Conservation (phyloP, 1,140 invertebrate species). For the Pantala flavescens region DNA sequence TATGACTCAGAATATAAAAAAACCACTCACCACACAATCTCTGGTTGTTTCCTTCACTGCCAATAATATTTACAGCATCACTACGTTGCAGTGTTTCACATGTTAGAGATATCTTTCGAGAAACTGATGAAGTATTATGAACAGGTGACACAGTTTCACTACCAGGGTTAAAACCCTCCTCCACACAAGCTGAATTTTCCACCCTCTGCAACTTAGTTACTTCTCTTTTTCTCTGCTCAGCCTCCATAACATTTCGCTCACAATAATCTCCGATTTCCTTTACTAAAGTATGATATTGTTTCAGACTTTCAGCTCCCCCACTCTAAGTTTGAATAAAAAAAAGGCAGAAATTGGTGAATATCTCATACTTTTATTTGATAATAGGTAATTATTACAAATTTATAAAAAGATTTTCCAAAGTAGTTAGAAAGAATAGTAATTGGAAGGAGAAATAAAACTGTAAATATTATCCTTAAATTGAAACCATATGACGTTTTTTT, state of each 20-base stretch:
- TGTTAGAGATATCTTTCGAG: constrained; percentile 50
- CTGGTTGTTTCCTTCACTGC: constrained; percentile 27
- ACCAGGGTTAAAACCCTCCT: constrained; percentile 22
- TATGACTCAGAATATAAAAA: too few species aligned
- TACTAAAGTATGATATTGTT: constrained; percentile 39
- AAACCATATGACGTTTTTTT: too few species aligned
- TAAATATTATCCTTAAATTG: too few species aligned
- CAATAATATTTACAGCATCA: constrained; percentile 22
- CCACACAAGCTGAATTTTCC: constrained; percentile 18
- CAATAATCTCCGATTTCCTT: constrained; percentile 41
- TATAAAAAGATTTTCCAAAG: too few species aligned
- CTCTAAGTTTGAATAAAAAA: constrained; percentile 20
- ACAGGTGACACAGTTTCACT: constrained; percentile 25
- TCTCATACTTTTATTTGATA: too few species aligned
- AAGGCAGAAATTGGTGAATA: not conserved
- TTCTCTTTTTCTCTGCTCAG: constrained; percentile 29
- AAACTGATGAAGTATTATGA: constrained; percentile 37
- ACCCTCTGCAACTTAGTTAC: constrained; percentile 29
- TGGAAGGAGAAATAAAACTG: too few species aligned
- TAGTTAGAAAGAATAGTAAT: too few species aligned
- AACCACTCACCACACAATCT: constrained; percentile 28
- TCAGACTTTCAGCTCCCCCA: constrained; percentile 28
- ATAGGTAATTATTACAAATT: too few species aligned
- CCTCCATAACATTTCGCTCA: constrained; percentile 37
- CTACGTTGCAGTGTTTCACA: constrained; percentile 36